Evolutionary conservation across 2,888 invertebrate species (phyloP), one percentile per base, ranked within the genome.

Genomic region (Podabrus alpinus): DNA sequence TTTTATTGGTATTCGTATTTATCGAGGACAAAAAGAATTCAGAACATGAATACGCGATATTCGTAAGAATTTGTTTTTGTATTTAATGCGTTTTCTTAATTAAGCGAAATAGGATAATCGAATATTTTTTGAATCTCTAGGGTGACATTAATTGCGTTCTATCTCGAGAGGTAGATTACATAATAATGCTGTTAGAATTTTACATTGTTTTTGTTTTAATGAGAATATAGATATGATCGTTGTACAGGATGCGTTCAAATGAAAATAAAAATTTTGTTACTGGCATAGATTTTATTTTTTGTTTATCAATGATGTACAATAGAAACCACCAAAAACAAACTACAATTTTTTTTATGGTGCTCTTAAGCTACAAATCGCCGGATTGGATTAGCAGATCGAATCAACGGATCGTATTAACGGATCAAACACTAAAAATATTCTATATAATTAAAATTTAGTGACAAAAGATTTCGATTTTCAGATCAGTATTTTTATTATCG

Each of bases 1-100:
- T 91, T 94, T 85, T 95, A 95, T 85, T 95, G 95, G 94, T 92
- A 91, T 81, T 91, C 92, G 9, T 94, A 94, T 84, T 87, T 94
- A 73, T 90, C 92, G 72, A 88, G 92, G 79, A 92, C 92, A 83
- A 89, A 90, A 82, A 81, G 90, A 74, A 90, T 90, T 77, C 85
- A 85, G 72, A 86, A 87, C 69, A 80, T 85, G 69, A 81, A 82
- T 71, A 81, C 77, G 76, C 72, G 78, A 74, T 79, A 77, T 17
- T 74, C 66, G 59, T 17, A 59, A 59, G 59, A 29, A 45, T n/a
- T 45, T 45, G 9, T 45, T 45, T 13, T 13, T 29, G 5, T 29
- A 5, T 29, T 29, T 29, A 45, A 45, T 45, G 45, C 45, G 45
- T 45, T 45, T 29, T 45, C n/a, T 45, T 45, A 45, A 45, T n/a